Percentiles rank a stretch among this genome's conserved stretches.
These are phyloP conservation scores for Steinernema khuongi DNA, from an alignment of 1,140 invertebrate species.

Conservation along the genomic window DNA sequence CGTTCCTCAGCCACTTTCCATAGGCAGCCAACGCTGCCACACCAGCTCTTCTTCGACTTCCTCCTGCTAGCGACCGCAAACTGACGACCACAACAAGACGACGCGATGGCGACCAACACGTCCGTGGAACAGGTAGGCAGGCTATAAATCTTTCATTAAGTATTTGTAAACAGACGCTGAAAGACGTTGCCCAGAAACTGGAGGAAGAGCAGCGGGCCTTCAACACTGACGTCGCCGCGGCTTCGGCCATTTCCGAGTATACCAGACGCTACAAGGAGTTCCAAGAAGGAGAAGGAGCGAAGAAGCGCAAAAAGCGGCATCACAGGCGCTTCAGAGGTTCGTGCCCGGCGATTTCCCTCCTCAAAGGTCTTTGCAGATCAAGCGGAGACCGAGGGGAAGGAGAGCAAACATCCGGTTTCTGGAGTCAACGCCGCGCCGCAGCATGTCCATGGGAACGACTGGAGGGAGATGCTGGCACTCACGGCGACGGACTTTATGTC, in stretches of 20 bases:
- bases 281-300: background rate
- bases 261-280: background rate
- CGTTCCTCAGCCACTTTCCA: background rate
- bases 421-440: background rate
- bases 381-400: background rate
- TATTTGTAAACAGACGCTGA: background rate
- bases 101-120: background rate
- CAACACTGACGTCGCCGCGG: background rate
- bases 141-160: background rate
- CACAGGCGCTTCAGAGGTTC: constrained; percentile 7
- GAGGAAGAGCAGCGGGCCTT: background rate
- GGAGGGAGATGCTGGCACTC: background rate
- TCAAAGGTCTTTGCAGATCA: background rate
- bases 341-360: background rate
- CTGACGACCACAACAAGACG: background rate
- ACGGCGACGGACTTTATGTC: background rate
- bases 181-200: background rate
- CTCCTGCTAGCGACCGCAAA: background rate
- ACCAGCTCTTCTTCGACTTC: background rate
- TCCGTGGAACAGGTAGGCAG: background rate
- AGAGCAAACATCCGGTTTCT: background rate
- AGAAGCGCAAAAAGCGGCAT: background rate
- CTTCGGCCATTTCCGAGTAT: background rate
- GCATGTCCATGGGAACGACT: constrained; percentile 1
- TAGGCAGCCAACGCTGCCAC: background rate